phyloP scores from a whole-genome alignment of 2,888 invertebrate species.

The Polietes domitor region DNA sequence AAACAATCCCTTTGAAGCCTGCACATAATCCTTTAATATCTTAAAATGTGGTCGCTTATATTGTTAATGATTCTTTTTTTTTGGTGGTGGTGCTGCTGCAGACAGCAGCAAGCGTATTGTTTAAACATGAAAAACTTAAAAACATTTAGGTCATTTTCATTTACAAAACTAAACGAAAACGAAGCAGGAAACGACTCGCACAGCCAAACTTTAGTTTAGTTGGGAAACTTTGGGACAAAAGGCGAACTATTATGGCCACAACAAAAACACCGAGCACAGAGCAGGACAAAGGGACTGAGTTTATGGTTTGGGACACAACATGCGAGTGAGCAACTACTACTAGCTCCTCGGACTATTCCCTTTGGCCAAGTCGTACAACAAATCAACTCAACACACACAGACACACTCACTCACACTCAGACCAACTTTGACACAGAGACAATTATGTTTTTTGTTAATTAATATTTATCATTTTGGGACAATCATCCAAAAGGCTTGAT shows the following conservation, averaged over 20 bases:
- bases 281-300: too few relatives aligned
- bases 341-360: background rate
- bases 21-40: conserved; percentile 53
- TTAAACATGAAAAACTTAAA: conserved; percentile 13
- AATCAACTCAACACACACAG: too few relatives aligned
- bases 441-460: conserved; percentile 54
- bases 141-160: conserved; percentile 31
- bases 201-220: conserved; percentile 47
- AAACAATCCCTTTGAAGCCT: background rate
- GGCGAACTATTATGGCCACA: conserved; percentile 47
- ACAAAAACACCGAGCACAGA: conserved; percentile 24
- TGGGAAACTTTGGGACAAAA: conserved; percentile 56
- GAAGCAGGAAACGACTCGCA: conserved; percentile 24
- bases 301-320: background rate
- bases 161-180: conserved; percentile 24
- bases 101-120: conserved; percentile 36
- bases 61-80: conserved; percentile 55
- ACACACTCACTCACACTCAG: conserved; percentile 41
- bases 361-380: too few relatives aligned
- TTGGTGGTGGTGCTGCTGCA: conserved; percentile 28
- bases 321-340: conserved; percentile 2
- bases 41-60: conserved; percentile 57
- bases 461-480: conserved; percentile 58
- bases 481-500: conserved; percentile 29
- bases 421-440: conserved; percentile 58